phyloP scores from a whole-genome alignment of 2,113 vertebrate species.

The Lipophrys pholis region DNA sequence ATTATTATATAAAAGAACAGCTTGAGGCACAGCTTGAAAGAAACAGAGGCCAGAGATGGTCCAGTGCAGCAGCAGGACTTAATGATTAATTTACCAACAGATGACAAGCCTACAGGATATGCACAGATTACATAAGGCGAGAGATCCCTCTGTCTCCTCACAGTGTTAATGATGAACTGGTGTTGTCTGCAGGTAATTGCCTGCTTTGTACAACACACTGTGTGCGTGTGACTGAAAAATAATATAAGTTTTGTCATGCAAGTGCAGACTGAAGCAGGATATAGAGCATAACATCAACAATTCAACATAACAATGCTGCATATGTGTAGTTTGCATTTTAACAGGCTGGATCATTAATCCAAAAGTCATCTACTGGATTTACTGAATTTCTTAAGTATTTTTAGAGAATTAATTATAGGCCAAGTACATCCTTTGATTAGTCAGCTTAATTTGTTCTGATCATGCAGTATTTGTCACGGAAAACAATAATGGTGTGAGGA shows the following conservation, averaged over 20 bases:
- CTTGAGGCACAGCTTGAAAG: conserved; percentile 65
- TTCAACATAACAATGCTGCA: too few species aligned
- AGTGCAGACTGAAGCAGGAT: conserved; percentile 1
- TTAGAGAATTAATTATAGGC: too few species aligned
- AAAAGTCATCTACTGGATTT: too few species aligned
- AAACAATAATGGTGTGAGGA: too few species aligned
- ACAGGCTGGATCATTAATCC: too few species aligned
- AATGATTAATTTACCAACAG: conserved; percentile 74
- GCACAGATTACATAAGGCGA: conserved; percentile 69
- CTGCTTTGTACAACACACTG: conserved; percentile 21
- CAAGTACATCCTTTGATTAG: too few species aligned
- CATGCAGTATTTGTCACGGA: too few species aligned
- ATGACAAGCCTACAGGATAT: conserved; percentile 67
- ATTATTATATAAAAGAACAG: conserved; percentile 59
- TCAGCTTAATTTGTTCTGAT: too few species aligned
- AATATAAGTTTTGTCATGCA: conserved; percentile 18
- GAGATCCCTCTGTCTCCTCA: conserved; percentile 40
- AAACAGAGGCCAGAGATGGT: conserved; percentile 45
- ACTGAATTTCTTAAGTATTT: too few species aligned
- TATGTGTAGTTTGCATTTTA: too few species aligned
- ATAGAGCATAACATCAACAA: too few species aligned
- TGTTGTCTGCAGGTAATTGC: conserved; percentile 45
- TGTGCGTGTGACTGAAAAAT: conserved; percentile 7
- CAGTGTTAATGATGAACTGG: conserved; percentile 52
- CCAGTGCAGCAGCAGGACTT: conserved; percentile 61